Base-by-base conservation (phyloP, 2,888 invertebrate species). In the Andrena praecox region DNA sequence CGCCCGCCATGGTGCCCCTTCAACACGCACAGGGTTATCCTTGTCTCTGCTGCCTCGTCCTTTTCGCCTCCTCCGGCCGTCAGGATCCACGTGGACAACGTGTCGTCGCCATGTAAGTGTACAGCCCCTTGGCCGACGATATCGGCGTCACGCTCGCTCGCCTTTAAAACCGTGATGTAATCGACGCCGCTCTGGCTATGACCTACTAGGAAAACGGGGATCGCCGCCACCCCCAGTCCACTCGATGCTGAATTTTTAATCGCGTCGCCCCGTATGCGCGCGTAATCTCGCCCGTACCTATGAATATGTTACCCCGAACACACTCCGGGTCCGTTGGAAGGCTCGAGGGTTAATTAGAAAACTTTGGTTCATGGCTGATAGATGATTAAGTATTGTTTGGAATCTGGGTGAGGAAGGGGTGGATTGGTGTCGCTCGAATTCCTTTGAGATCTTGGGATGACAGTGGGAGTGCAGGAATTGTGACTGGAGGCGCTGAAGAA, bases 81-180 rank as follows among this genome's bases (percentile, higher is more conserved):
- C 35, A 8, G n/a, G 64, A 24, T 59, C 29, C 24, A 85, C 82
- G 79, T 80, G 85, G 90, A 90, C 87, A 87, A 78, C 77, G 69
- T 72, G 87, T 86, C 87, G 76, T 67, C 80, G 4, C 4, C 42
- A 2, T 42, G 42, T 16, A 42, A 59, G 5, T 29, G 8, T 33
- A 42, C 76, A 85, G 27, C 81, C 20, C 82, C 77, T 87, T 87
- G 81, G 82, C 59, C 71, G 82, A 86, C 84, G 72, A 73, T 73
- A 77, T 85, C 80, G 78, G 70, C 70, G 85, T 76, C 82, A 69
- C 77, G 80, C 69, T 66, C 64, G 68, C 42, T 75, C 77, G 42
- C 20, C 73, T 82, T 77, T 71, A 72, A 42, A 62, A 42, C n/a
- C 33, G 8, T 16, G 52, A 66, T 54, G 76, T 77, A 73, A 73